Base-by-base conservation (phyloP, 2,888 invertebrate genomes). In the Ennomos quercinarius region DNA sequence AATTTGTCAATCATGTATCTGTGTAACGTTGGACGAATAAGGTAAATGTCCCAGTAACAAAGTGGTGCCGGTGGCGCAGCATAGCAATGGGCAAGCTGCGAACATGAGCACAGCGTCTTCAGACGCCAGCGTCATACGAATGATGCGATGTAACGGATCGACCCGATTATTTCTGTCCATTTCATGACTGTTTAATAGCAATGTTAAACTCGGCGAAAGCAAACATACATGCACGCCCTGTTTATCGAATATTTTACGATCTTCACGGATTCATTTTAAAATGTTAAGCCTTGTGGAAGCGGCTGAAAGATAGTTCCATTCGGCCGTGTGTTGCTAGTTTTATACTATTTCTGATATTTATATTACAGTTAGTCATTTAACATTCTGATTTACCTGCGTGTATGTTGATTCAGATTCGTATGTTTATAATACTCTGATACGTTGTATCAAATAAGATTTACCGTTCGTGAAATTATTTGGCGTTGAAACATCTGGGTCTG, bases 171-270 rank as follows among this genome's bases (percentile, higher is more conserved):
- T 91, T 91, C 91, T 90, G 91, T 89, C 84, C 88, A 90, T 89
- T 91, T 90, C 91, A 91, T 80, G 90, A 89, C 91, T 91, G 91
- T 91, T 91, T 91, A 90, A 91, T 91, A 90, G 91, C 91, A 91
- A 91, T 90, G 91, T 90, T 89, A 87, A 89, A 89, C 84, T 88
- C 87, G 80, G 84, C 87, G 86, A 91, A 91, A 90, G 89, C 91
- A 91, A 91, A 91, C 90, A 91, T 76, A 88, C 83, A 82, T 80
- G 88, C 88, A 82, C 80, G 88, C 88, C 87, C 86, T 91, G 91
- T 91, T 92, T 91, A 91, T 89, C 84, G 84, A 91, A 91, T 91
- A 92, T 92, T 91, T 91, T 91, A 92, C 92, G 90, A 91, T 87
- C 80, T 87, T 82, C 76, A 82, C 79, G 82, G 83, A 88, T 89